Base-by-base conservation (phyloP, 2,797 vertebrate species). In the Lutjanus argentimaculatus region DNA sequence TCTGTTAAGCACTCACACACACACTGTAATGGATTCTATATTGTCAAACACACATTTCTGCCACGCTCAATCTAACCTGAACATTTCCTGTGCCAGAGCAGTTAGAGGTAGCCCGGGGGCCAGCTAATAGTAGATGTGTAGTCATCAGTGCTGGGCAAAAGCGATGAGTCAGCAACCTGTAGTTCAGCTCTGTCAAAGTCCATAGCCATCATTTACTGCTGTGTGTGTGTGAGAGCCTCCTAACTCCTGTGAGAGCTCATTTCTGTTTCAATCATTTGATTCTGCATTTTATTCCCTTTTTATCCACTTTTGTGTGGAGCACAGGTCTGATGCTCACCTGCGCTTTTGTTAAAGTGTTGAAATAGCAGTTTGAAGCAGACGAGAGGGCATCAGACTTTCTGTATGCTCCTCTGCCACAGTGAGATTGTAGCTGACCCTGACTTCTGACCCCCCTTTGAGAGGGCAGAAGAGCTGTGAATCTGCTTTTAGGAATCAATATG, bases 111-210 rank as follows among this genome's bases (percentile, higher is more conserved):
- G 89, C 90, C 83, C 9, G 16, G 43, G 64, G 89, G 89, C 76
- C 84, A 85, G 88, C 86, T 89, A 89, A 88, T 87, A 83, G 90
- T 70, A 64, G 67, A 88, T 73, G 76, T 85, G 89, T 75, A 88
- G 84, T 83, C 76, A 88, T 93, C 86, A 93, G 82, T 43, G 69
- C 72, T 42, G 80, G 82, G 87, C 80, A 77, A 56, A 90, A 90
- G 67, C 30, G 68, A 67, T 70, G 89, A 91, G 85, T 90, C 91
- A 92, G 92, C 91, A 91, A 90, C 80, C 77, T 87, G 82, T 62
- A 79, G 82, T 89, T 88, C 78, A 89, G 68, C 82, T 65, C 80
- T 76, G 79, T 91, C 85, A 75, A 72, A 86, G 87, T 78, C 85
- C 58, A 88, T 67, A 53, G 82, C 72, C 88, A 72, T 89, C 77